phyloP scores from a whole-genome alignment of 37 sponge, comb jelly and placozoan genomes.

The Cliona cf. orientalis region DNA sequence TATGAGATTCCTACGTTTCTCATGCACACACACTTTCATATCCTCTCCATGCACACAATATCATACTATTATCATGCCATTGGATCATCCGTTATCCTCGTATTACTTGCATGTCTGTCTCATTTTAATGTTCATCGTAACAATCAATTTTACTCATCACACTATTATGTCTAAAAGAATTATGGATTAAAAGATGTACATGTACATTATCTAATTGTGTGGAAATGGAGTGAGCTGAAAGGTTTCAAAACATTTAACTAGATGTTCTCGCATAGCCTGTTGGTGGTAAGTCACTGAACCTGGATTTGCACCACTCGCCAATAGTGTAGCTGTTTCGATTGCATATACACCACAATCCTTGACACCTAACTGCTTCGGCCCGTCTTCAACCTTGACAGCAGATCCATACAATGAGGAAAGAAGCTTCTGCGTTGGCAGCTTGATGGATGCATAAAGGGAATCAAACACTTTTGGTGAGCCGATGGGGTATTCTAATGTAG shows the following conservation, averaged over 20 bases:
- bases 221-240: conserved; percentile 23
- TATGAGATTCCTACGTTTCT: too few relatives aligned
- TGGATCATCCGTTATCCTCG: too few relatives aligned
- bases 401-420: conserved; percentile 7
- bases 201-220: not conserved
- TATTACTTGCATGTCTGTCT: too few relatives aligned
- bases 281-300: conserved; percentile 9
- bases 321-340: conserved; percentile 23
- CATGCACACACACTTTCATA: too few relatives aligned
- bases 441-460: conserved; percentile 36
- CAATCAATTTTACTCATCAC: too few relatives aligned
- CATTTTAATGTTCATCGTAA: too few relatives aligned
- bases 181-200: too few relatives aligned
- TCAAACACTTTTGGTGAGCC: conserved; percentile 25
- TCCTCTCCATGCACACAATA: too few relatives aligned
- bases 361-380: conserved; percentile 31
- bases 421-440: conserved; percentile 18
- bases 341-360: conserved; percentile 63
- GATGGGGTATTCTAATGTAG: conserved; percentile 19
- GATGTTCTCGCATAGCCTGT: conserved; percentile 32
- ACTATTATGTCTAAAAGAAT: too few relatives aligned
- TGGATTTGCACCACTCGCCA: conserved; percentile 10
- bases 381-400: conserved; percentile 5
- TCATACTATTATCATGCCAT: too few relatives aligned
- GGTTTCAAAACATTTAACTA: conserved; percentile 30